These are phyloP conservation scores for Clangula hyemalis DNA, from an alignment of 2,797 vertebrate genomes.

Conservation along the genomic window DNA sequence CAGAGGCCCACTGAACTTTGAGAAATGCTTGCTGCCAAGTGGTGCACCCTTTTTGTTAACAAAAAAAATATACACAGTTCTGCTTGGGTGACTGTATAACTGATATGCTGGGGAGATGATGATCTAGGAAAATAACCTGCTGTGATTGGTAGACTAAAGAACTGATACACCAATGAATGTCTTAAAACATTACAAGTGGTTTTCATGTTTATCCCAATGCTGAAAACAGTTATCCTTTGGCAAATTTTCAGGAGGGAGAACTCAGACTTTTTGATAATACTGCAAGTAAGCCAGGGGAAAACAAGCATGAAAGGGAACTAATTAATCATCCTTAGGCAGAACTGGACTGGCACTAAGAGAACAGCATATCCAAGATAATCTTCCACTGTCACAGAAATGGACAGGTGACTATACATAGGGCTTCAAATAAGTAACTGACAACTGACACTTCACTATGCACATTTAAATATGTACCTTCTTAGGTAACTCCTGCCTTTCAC, in stretches of 20 bases:
- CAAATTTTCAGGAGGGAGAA: not conserved
- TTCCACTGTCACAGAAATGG: not conserved
- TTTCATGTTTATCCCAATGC: not conserved
- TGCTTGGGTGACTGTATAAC: not conserved
- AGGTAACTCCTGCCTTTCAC: not conserved
- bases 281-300: not conserved
- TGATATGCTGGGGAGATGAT: not conserved
- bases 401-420: not conserved
- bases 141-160: not conserved
- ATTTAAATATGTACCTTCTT: not conserved
- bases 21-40: not conserved
- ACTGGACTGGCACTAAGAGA: not conserved
- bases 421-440: not conserved
- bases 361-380: not conserved
- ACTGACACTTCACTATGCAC: not conserved
- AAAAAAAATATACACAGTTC: not conserved
- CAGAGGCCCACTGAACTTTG: constrained; percentile 5
- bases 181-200: not conserved
- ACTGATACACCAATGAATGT: not conserved
- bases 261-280: not conserved
- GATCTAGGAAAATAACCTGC: not conserved
- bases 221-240: not conserved
- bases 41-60: not conserved
- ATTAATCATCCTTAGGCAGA: not conserved
- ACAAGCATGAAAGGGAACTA: not conserved